phyloP scores from a whole-genome alignment of 2,113 vertebrate genomes.

The Aegypius monachus region DNA sequence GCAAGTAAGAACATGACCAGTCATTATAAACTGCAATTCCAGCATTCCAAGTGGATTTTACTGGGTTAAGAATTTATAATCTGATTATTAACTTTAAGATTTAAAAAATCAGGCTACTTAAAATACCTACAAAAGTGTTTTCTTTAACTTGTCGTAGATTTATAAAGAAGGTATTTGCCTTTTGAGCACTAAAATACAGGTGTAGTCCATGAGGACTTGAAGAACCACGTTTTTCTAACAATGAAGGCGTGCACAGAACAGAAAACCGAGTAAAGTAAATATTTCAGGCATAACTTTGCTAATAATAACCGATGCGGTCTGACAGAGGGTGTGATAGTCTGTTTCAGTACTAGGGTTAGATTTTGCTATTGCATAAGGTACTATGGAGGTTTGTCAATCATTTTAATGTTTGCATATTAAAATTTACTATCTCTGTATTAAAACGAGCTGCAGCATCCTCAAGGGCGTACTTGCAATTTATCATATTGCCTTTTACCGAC shows the following conservation, averaged over 20 bases:
- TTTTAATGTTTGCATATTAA: neutral
- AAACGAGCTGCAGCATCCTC: neutral
- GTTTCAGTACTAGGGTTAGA: neutral
- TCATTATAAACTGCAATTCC: conserved; percentile 27
- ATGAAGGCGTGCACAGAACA: neutral
- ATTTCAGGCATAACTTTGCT: neutral
- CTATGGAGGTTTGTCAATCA: neutral
- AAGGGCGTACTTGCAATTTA: neutral
- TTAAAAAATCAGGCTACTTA: conserved; percentile 16
- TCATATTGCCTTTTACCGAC: neutral
- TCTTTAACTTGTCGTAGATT: neutral
- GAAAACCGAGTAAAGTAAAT: neutral
- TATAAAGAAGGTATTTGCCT: neutral
- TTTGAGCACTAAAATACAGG: neutral
- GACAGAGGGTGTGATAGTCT: neutral
- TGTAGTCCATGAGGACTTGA: neutral
- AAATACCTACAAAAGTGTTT: neutral
- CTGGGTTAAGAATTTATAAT: conserved; percentile 55
- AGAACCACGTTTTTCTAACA: neutral
- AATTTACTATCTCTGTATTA: neutral
- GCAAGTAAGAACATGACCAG: conserved; percentile 63
- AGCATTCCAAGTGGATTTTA: conserved; percentile 66
- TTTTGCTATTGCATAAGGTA: neutral
- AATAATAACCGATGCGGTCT: neutral
- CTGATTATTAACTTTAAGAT: conserved; percentile 53